These are phyloP conservation scores for Spodoptera picta DNA, from an alignment of 2,888 invertebrate genomes.

Conservation along the genomic window DNA sequence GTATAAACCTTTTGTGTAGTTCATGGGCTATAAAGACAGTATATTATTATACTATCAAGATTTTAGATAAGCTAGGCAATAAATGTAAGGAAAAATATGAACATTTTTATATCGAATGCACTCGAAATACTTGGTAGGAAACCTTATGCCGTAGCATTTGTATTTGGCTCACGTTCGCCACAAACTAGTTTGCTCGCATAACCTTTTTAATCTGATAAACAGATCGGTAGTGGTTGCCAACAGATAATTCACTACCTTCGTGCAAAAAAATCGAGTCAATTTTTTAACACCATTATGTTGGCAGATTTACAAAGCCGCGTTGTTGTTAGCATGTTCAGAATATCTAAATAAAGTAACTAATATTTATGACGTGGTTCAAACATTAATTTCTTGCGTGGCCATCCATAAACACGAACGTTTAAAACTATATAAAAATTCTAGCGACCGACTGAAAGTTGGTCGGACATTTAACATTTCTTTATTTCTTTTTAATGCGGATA, in stretches of 20 bases:
- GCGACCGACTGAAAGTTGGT: no score
- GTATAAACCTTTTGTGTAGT: neutral
- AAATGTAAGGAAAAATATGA: slow-evolving; percentile 10
- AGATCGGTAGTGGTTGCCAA: slow-evolving; percentile 62
- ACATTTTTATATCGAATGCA: slow-evolving; percentile 45
- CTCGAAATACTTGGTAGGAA: slow-evolving; percentile 26
- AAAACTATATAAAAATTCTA: no score
- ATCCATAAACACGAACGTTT: no score
- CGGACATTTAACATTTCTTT: no score
- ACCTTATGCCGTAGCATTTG: slow-evolving; percentile 37
- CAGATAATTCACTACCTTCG: slow-evolving; percentile 61
- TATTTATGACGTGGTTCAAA: neutral
- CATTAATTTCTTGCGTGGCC: no score
- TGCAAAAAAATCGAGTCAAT: slow-evolving; percentile 37
- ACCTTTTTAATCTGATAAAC: slow-evolving; percentile 66
- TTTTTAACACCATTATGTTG: slow-evolving; percentile 33
- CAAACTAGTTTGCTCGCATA: slow-evolving; percentile 60
- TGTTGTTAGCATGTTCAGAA: slow-evolving; percentile 10
- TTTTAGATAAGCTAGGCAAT: neutral
- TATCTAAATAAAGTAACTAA: neutral
- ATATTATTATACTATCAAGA: neutral
- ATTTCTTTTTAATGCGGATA: no score
- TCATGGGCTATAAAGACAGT: neutral
- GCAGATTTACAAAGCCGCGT: slow-evolving; percentile 20
- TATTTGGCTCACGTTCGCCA: slow-evolving; percentile 63